Base-by-base conservation (phyloP, 2,797 vertebrate genomes). In the Octomys mimax region DNA sequence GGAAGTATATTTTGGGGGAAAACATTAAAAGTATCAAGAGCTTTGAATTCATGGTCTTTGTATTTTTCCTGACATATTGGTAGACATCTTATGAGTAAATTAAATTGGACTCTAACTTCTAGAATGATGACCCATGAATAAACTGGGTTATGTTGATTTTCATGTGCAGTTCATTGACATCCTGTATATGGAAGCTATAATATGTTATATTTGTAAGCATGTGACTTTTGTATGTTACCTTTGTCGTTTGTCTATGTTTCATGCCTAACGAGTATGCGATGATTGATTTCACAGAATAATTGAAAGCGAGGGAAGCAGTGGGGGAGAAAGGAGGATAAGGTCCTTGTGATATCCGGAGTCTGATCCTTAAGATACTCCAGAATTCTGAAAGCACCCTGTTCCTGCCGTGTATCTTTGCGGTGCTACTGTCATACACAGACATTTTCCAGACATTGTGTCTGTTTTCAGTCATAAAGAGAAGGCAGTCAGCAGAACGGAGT, bases 1-100 rank as follows among this genome's bases (percentile, higher is more conserved):
- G 73, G 97, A 98, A 96, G 89, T 98, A 92, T 94, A 71, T 89
- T 70, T 97, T 98, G 95, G 79, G 97, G 64, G n/a, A 79, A 97
- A 89, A 92, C 86, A 89, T 97, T 31, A 97, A 70, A 49, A 96
- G 52, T 94, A 66, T 94, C 90, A 88, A 57, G 78, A 71, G 31
- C 89, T 96, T 96, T 96, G 61, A 94, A 95, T 96, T 6, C 10
- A 12, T 19, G 26, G 54, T n/a, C 77, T 95, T 93, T 46, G 4
- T 54, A 59, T 97, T 96, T 97, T 97, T 89, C 95, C 42, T 96
- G 9, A 31, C 96, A 36, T 96, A 81, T 80, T 96, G 79, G 66
- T 87, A 36, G 80, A 87, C 94, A 71, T 94, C 62, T 5, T 81
- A 31, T 92, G 91, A 93, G 93, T 96, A 96, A 95, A 70, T 89